These are phyloP conservation scores for Eulemur coronatus DNA, from an alignment of 2,797 vertebrate genomes.

Conservation along the genomic window DNA sequence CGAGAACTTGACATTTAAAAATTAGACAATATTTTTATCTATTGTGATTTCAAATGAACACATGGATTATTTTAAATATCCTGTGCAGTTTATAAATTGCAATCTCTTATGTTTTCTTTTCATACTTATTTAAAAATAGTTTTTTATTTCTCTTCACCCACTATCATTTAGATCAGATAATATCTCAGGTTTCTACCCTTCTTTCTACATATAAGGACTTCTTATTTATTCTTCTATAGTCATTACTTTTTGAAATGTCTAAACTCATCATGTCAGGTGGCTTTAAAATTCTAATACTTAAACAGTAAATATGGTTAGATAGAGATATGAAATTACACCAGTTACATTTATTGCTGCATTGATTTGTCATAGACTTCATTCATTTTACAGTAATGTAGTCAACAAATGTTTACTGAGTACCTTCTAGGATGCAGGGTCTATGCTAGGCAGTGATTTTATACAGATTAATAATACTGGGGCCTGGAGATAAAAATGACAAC, in stretches of 20 bases:
- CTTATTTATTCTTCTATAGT: neutral
- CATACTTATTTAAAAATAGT: neutral
- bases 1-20: conserved; percentile 37
- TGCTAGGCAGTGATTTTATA: neutral
- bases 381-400: neutral
- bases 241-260: neutral
- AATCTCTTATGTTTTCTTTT: neutral
- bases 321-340: neutral
- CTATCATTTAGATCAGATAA: neutral
- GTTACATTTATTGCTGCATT: neutral
- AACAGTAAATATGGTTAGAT: neutral
- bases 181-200: neutral
- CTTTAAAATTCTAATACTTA: neutral
- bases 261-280: neutral
- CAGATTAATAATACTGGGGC: neutral
- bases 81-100: neutral
- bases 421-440: neutral
- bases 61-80: neutral
- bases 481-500: neutral
- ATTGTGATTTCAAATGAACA: conserved; percentile 7
- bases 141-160: neutral
- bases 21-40: conserved; percentile 21
- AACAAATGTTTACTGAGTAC: neutral
- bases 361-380: neutral
- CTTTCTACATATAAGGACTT: neutral